Evolutionary conservation across 2,797 vertebrate species (phyloP).

Genomic region (Hydrophis major): DNA sequence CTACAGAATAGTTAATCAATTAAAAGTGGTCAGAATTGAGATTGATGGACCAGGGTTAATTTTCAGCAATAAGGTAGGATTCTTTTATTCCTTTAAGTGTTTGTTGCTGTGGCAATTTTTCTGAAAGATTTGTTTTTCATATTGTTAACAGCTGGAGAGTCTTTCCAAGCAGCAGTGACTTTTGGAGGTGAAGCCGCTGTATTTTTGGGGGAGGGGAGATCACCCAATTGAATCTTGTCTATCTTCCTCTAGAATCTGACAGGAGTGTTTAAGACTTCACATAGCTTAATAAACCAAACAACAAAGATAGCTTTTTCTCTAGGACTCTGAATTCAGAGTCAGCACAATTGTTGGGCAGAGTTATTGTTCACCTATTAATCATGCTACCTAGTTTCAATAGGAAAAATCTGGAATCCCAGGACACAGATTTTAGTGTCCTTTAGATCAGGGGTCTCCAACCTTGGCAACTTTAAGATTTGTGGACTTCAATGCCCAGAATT

Average conservation of each 20-base stretch:
- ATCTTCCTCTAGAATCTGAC: not conserved
- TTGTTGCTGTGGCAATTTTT: not conserved
- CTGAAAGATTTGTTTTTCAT: not conserved
- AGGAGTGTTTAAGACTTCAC: not conserved
- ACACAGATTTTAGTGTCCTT: not conserved
- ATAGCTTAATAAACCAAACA: not conserved
- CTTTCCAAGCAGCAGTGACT: not conserved
- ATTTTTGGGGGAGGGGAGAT: not conserved
- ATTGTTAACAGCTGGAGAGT: not conserved
- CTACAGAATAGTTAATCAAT: not conserved
- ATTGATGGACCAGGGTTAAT: not conserved
- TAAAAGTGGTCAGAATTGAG: not conserved
- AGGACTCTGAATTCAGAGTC: not conserved
- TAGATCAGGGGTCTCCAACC: not conserved
- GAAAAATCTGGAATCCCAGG: not conserved
- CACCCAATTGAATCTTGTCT: not conserved
- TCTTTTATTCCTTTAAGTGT: not conserved
- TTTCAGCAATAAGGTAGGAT: not conserved
- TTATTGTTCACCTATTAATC: not conserved
- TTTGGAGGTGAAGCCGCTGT: not conserved
- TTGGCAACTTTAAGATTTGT: no score
- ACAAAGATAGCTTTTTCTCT: not conserved
- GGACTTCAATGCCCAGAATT: no score
- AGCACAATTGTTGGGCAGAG: not conserved
- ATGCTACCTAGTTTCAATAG: not conserved